Base-by-base conservation (phyloP, 2,113 vertebrate genomes). In the Alosa alosa region DNA sequence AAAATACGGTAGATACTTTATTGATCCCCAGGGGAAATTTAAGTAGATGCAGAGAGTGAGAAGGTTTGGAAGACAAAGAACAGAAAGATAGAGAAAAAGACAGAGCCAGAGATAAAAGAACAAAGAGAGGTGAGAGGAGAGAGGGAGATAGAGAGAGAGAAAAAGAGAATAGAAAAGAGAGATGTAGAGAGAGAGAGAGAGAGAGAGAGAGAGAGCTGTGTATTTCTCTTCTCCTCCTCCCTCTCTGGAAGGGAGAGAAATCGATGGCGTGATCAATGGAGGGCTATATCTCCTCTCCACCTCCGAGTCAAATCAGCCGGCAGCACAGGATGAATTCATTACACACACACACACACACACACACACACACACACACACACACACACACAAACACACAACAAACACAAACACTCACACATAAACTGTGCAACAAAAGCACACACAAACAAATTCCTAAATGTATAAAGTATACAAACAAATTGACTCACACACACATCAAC, bases 191-290 rank as follows among this genome's bases (percentile, higher is more conserved):
- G 10, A 75, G 60, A 88, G 84, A 90, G 92, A 92, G 60, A 87
- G 83, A 90, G 91, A 92, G 90, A 93, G 90, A 92, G 92, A 93
- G 88, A 91, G 93, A 90, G 90, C 86, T 89, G 84, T 88, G 88
- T 94, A 90, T 91, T 85, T 87, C 93, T 93, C 93, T 89, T 94
- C 91, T 93, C 90, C 92, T 91, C 88, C 91, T 90, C 87, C 90
- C 84, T 82, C 90, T 93, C 87, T 87, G 88, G 94, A 93, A 91
- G n/a, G 86, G 86, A 90, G 87, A 91, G 90, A 95, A 96, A 94
- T 95, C 94, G 90, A 95, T 95, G 89, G 47, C 8, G 84, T 90
- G 90, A 95, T 94, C 93, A 89, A 94, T 95, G 87, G 88, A 83
- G 15, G 55, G 89, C 88, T 94, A 90, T 94, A 94, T 89, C 88